Conservation (phyloP, 1,140 invertebrate genomes). For the Andricus grossulariae region DNA sequence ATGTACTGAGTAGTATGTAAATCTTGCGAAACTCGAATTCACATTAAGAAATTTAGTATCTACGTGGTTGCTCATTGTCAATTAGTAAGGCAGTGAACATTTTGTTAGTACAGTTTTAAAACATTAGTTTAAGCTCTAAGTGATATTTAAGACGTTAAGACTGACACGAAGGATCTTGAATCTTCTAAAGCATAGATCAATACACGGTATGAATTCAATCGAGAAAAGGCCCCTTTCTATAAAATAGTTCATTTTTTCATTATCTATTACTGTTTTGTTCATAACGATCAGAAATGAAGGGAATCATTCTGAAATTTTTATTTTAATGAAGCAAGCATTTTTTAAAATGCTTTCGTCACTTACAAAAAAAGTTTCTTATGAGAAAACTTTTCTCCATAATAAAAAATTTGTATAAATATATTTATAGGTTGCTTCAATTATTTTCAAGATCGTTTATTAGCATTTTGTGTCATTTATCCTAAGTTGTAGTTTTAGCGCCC, state of each 20-base stretch:
- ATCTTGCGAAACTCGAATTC: not conserved
- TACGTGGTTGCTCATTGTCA: constrained; percentile 60
- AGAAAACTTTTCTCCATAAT: too few relatives aligned
- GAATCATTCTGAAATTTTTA: too few relatives aligned
- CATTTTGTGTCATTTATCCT: too few relatives aligned
- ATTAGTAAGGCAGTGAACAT: constrained; percentile 57
- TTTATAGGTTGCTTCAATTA: too few relatives aligned
- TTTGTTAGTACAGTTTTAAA: not conserved
- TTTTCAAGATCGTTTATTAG: too few relatives aligned
- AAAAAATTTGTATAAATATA: too few relatives aligned
- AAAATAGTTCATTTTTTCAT: not conserved
- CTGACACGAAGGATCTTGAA: not conserved
- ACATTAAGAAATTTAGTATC: constrained; percentile 19
- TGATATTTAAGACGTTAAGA: not conserved
- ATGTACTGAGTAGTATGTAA: not conserved
- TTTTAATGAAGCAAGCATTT: too few relatives aligned
- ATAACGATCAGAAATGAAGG: too few relatives aligned
- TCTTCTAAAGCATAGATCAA: not conserved
- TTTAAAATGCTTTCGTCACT: too few relatives aligned
- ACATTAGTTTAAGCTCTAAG: not conserved
- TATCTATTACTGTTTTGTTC: not conserved
- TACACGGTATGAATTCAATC: not conserved
- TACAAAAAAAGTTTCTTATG: too few relatives aligned
- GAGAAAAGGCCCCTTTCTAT: not conserved
- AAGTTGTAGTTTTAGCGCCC: too few relatives aligned